Base-by-base conservation (phyloP, 2,888 invertebrate genomes). In the Thelaira solivaga region DNA sequence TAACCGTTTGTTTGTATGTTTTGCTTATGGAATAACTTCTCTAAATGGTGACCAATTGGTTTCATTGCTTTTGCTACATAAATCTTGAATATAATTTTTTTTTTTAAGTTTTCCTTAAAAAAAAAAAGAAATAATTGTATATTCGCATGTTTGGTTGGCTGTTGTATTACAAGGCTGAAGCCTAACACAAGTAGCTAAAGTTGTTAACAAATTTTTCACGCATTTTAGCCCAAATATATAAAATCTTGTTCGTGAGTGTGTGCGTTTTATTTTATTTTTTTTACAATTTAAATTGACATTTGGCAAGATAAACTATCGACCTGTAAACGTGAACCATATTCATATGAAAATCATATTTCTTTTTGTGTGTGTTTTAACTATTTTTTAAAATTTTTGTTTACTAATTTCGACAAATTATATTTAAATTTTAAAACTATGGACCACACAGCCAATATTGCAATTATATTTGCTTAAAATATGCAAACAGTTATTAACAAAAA, bases 161-260 rank as follows among this genome's bases (percentile, higher is more conserved):
- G 26, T 6, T 26, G 26, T 4, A 4, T 26, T 26, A 6, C 4
- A 26, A 26, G 4, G 26, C 26, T n/a, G n/a, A 24, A 43, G 45
- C 34, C 61, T 45, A 78, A 78, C 69, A 78, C 77, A 69, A 74
- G 77, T 78, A 78, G 77, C 77, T 39, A 53, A 59, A 69, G 53
- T 78, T 78, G 77, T 74, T 78, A 78, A 74, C 73, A 78, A 78
- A 74, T 65, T 74, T 78, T 74, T 73, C 69, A 74, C 77, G 77
- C 77, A 78, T 73, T 78, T 78, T 53, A 65, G 51, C 24, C n/a
- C 34, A 45, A 67, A 36, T 49, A 43, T 34, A 26, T 10, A 18
- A 11, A 55, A 57, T 31, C 5, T 69, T 41, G 36, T 16, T 59
- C 18, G 26, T 36, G 43, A 61, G 47, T 41, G 24, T 61, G 34